phyloP scores from a whole-genome alignment of 2,888 invertebrate genomes.

The Caenorhabditis zanzibari region DNA sequence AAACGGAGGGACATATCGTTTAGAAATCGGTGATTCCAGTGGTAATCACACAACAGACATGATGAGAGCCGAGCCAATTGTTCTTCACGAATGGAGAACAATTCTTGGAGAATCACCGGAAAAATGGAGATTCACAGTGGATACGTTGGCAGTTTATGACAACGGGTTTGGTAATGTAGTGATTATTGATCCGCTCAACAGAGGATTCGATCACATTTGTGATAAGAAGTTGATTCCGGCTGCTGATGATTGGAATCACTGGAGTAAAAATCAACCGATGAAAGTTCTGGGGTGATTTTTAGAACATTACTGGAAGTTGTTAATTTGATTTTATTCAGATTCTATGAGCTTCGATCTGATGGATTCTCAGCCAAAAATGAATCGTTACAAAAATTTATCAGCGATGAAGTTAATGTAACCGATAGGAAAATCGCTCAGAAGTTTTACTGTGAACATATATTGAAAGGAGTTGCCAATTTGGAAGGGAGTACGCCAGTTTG shows the following conservation, averaged over 20 bases:
- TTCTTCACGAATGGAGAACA: slow-evolving; percentile 65
- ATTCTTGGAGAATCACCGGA: slow-evolving; percentile 31
- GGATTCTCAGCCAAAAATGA: slow-evolving; percentile 61
- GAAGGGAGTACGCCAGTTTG: slow-evolving; percentile 63
- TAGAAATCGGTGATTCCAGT: slow-evolving; percentile 72
- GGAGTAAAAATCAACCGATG: slow-evolving; percentile 38
- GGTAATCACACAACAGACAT: slow-evolving; percentile 45
- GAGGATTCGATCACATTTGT: slow-evolving; percentile 65
- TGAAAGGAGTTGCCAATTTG: slow-evolving; percentile 65
- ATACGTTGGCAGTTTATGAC: slow-evolving; percentile 65
- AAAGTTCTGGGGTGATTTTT: slow-evolving; percentile 52
- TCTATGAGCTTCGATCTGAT: slow-evolving; percentile 61
- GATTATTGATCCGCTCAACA: slow-evolving; percentile 62
- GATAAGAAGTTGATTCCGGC: slow-evolving; percentile 66
- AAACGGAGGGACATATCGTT: slow-evolving; percentile 48
- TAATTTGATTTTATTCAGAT: slow-evolving; percentile 48
- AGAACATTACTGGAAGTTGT: not conserved
- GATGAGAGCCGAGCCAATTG: slow-evolving; percentile 65
- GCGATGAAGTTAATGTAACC: slow-evolving; percentile 48
- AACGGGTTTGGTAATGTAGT: slow-evolving; percentile 62
- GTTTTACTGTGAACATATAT: slow-evolving; percentile 69
- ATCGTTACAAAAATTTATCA: slow-evolving; percentile 59
- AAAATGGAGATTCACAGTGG: slow-evolving; percentile 61
- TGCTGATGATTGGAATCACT: slow-evolving; percentile 43
- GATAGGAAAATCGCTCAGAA: slow-evolving; percentile 55